These are phyloP conservation scores for Scrobipalpa atriplicella DNA, from an alignment of 2,888 invertebrate species.

Conservation along the genomic window DNA sequence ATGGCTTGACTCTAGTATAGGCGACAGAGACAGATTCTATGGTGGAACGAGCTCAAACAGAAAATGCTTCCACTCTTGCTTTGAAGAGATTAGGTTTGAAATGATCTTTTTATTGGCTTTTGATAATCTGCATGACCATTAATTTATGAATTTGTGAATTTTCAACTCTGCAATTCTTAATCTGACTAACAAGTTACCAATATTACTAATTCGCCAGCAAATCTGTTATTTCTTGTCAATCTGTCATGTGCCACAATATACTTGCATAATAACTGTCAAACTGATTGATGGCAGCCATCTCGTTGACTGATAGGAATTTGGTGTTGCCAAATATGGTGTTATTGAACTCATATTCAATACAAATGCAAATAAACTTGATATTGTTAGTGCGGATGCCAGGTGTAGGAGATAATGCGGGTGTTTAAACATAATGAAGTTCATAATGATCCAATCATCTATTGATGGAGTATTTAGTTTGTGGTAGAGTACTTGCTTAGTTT, in stretches of 20 bases:
- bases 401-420: conserved; percentile 1
- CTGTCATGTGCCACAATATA: conserved; percentile 10
- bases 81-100: too few relatives aligned
- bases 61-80: too few relatives aligned
- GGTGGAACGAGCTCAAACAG: too few relatives aligned
- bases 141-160: too few relatives aligned
- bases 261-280: conserved; percentile 24
- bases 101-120: too few relatives aligned
- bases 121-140: too few relatives aligned
- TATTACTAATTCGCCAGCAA: background rate
- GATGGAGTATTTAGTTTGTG: background rate
- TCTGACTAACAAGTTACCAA: background rate
- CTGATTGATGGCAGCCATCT: conserved; percentile 2
- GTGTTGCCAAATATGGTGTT: conserved; percentile 21
- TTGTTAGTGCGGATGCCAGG: background rate
- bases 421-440: background rate
- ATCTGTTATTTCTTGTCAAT: background rate
- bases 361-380: conserved; percentile 18
- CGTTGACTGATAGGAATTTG: conserved; percentile 15
- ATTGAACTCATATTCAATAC: conserved; percentile 5
- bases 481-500: too few relatives aligned
- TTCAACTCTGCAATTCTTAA: background rate
- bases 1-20: background rate
- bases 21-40: background rate
- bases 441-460: background rate